Conservation (phyloP, 64 coral and sea anemone species). For the Platygyra sinensis region DNA sequence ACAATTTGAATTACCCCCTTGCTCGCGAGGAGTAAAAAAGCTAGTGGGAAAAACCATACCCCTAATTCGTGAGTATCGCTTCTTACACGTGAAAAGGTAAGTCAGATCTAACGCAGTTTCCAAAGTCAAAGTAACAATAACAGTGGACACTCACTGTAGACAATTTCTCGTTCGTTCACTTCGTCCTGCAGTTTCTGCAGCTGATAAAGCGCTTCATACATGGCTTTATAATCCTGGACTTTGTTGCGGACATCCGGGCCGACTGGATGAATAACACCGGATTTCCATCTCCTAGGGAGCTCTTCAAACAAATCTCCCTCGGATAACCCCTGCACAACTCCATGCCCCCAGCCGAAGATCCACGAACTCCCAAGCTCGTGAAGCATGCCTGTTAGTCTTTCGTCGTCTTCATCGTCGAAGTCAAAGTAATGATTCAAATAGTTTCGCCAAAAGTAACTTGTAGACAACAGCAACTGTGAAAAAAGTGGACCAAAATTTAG, state of each 20-base stretch:
- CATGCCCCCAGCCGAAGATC: slow-evolving; percentile 24
- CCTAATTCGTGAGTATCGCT: too few relatives aligned
- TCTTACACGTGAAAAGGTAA: too few relatives aligned
- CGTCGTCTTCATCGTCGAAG: slow-evolving; percentile 15
- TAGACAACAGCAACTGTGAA: slow-evolving; percentile 17
- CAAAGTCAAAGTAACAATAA: neutral
- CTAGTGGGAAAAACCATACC: too few relatives aligned
- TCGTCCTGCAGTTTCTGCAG: slow-evolving; percentile 18
- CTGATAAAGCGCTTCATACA: slow-evolving; percentile 28
- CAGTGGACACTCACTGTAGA: slow-evolving; percentile 10
- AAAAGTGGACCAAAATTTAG: neutral
- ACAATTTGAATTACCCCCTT: too few relatives aligned
- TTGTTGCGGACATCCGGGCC: neutral
- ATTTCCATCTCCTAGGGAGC: slow-evolving; percentile 38
- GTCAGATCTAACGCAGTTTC: neutral
- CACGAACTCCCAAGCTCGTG: slow-evolving; percentile 29
- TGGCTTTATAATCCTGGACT: slow-evolving; percentile 12
- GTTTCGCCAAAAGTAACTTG: slow-evolving; percentile 44
- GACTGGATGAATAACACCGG: slow-evolving; percentile 18
- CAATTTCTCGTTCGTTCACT: slow-evolving; percentile 32
- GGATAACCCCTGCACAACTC: slow-evolving; percentile 1
- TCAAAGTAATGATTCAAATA: slow-evolving; percentile 21
- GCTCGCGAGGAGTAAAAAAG: too few relatives aligned
- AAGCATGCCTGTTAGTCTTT: slow-evolving; percentile 21
- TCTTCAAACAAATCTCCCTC: slow-evolving; percentile 33